Conservation (phyloP, 2,113 vertebrate genomes). For the Gulo gulo region DNA sequence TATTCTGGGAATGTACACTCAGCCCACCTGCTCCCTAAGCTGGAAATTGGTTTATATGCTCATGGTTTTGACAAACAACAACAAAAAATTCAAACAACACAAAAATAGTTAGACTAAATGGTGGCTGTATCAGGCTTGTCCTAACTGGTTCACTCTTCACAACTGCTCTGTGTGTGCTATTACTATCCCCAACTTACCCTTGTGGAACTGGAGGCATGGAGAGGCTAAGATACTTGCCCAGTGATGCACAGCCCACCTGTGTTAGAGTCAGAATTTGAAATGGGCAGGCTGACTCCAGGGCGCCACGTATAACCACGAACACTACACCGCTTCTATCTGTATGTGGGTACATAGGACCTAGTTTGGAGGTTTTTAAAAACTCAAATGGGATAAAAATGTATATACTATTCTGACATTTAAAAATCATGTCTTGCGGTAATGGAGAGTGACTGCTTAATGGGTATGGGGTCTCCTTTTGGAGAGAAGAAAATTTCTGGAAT, state of each 20-base stretch:
- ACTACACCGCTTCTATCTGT: neutral
- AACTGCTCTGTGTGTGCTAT: neutral
- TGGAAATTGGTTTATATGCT: neutral
- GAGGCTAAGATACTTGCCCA: neutral
- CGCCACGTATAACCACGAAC: rapidly evolving
- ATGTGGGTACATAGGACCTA: neutral
- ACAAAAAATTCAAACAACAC: neutral
- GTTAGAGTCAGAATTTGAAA: neutral
- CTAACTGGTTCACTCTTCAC: neutral
- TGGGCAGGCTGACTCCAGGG: neutral
- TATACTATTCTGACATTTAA: neutral
- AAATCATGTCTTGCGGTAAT: neutral
- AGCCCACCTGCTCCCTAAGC: neutral
- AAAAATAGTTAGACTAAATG: neutral
- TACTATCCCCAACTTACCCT: neutral
- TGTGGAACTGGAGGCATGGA: neutral
- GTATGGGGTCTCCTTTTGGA: neutral
- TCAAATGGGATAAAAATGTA: neutral
- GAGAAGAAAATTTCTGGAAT: neutral
- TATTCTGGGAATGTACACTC: neutral
- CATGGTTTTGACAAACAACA: neutral
- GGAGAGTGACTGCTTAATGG: neutral
- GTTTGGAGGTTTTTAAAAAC: neutral
- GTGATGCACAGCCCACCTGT: neutral
- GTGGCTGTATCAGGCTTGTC: neutral